Evolutionary conservation across 2,888 invertebrate genomes (phyloP).

Genomic region (Troides oblongomaculatus): DNA sequence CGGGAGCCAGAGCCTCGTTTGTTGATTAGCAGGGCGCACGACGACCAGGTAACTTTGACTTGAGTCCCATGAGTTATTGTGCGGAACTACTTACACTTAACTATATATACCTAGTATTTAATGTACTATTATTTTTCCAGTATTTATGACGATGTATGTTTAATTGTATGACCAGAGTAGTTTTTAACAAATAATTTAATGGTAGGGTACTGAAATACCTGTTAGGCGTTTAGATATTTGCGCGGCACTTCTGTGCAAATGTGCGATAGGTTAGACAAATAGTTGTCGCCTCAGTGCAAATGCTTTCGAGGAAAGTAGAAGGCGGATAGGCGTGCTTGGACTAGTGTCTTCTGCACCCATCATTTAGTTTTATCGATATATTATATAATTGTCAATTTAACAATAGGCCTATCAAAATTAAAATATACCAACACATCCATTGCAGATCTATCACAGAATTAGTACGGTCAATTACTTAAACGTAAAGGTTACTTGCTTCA

Average conservation of each 20-base stretch:
- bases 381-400: background rate
- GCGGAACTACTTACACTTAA: too few species aligned
- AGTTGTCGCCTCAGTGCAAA: conserved; percentile 26
- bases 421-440: too few species aligned
- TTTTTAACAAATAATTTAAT: background rate
- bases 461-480: too few species aligned
- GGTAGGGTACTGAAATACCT: background rate
- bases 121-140: background rate
- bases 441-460: too few species aligned
- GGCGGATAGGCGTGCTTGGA: background rate
- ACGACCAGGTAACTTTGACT: too few species aligned
- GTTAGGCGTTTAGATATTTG: conserved; percentile 11
- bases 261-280: conserved; percentile 28
- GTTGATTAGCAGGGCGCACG: too few species aligned
- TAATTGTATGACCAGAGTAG: background rate
- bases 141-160: background rate
- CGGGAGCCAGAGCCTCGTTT: too few species aligned
- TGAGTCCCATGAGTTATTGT: too few species aligned
- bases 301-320: conserved; percentile 20
- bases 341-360: background rate
- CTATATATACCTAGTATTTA: too few species aligned
- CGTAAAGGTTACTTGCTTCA: too few species aligned
- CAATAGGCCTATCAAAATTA: too few species aligned
- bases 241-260: conserved; percentile 16
- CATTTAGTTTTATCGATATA: conserved; percentile 7